A percentile compares a stretch with the other conserved stretches of the same genome.
These are phyloP conservation scores for Arge pagana DNA, from an alignment of 2,888 invertebrate genomes.

Conservation along the genomic window DNA sequence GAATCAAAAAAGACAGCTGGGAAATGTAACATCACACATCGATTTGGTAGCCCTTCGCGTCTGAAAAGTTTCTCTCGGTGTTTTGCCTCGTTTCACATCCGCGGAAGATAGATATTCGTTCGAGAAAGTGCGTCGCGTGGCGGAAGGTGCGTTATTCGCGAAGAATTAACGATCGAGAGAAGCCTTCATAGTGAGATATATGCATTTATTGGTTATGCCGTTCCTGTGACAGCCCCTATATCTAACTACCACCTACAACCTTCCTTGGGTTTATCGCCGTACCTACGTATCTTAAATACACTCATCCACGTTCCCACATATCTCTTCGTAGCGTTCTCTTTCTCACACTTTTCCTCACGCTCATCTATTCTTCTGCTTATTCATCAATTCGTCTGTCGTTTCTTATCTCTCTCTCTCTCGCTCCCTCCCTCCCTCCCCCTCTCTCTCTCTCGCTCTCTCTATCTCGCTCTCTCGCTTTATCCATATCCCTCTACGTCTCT, in stretches of 20 bases:
- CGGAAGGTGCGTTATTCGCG: background rate
- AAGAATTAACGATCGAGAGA: background rate
- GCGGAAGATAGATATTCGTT: background rate
- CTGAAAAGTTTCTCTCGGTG: constrained; percentile 15
- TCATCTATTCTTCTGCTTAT: background rate
- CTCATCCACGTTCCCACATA: background rate
- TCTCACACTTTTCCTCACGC: background rate
- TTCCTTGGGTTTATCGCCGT: constrained; percentile 17
- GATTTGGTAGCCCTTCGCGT: constrained; percentile 45
- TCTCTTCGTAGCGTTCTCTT: background rate
- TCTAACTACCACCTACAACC: constrained; percentile 2
- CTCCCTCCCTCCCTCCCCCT: constrained; percentile 14
- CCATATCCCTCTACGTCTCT: constrained; percentile 10
- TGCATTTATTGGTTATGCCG: constrained; percentile 45
- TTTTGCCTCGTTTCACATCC: background rate
- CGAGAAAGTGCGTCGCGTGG: background rate
- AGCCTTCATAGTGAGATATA: constrained; percentile 14
- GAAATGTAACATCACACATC: constrained; percentile 53
- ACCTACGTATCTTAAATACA: constrained; percentile 13
- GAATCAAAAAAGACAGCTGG: constrained; percentile 55
- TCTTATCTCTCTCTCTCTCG: background rate
- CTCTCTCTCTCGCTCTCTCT: constrained; percentile 10
- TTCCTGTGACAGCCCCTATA: constrained; percentile 42
- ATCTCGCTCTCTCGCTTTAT: constrained; percentile 17
- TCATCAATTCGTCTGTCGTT: constrained; percentile 22